Percentiles rank a stretch among this genome's conserved stretches.
Evolutionary conservation across 2,113 vertebrate genomes (phyloP).

Genomic region (Spea bombifrons): DNA sequence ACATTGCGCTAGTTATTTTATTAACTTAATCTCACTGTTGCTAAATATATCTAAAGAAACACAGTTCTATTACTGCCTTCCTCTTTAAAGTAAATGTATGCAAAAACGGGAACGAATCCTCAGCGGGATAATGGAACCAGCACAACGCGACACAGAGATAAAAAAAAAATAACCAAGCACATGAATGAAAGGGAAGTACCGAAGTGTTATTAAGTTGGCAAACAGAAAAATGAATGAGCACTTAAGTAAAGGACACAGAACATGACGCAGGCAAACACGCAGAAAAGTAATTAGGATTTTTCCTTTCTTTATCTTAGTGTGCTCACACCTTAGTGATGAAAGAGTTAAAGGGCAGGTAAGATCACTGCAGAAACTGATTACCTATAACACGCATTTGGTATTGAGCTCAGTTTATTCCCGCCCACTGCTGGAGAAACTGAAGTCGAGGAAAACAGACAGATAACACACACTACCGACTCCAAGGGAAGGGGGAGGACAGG

Average conservation of each 20-base stretch:
- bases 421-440: slow-evolving; percentile 26
- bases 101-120: no score
- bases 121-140: not conserved
- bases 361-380: not conserved
- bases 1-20: no score
- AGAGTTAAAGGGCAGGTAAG: slow-evolving; percentile 34
- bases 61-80: no score
- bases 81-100: no score
- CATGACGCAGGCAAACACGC: not conserved
- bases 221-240: not conserved
- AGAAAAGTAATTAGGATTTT: not conserved
- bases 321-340: not conserved
- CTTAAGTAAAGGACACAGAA: not conserved
- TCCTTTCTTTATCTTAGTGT: not conserved
- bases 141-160: not conserved
- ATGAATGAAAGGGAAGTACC: not conserved
- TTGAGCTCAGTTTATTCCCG: slow-evolving; percentile 8
- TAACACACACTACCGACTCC: slow-evolving; percentile 19
- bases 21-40: no score
- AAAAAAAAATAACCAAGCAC: not conserved
- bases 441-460: slow-evolving; percentile 25
- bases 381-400: slow-evolving; percentile 14
- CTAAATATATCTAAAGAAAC: no score
- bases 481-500: not conserved
- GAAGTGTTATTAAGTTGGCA: not conserved